Evolutionary conservation across 1,140 invertebrate genomes (phyloP), one percentile per base, ranked within the genome.

Genomic region (Hylaeus volcanicus): DNA sequence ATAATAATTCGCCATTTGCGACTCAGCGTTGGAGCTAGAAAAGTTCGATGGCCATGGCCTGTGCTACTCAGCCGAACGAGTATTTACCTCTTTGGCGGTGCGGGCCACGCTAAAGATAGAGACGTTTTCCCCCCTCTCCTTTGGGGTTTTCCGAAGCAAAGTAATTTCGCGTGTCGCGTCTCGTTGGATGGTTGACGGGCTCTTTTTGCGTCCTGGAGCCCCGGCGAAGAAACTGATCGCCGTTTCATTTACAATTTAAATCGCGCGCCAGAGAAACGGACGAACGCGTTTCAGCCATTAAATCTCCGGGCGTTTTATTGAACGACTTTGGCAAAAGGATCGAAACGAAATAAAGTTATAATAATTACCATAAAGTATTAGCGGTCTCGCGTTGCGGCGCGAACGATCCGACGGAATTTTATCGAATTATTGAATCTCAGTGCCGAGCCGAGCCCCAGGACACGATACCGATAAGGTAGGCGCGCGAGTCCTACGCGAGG

Each of bases 231-330:
- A 77, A 70, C 60, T 51, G 75, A 71, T 71, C 68, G 60, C 43
- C 41, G 71, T 74, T 79, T 79, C 77, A 79, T 79, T 79, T 79
- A 65, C 60, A 79, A 79, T 79, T 79, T 74, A 79, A 79, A 79
- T 79, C 39, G 76, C 41, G 3, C 51, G 53, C 69, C 45, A 66
- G 26, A 74, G 61, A 74, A 79, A 73, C 65, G 51, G 5, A 65
- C 51, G 61, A 58, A 78, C 75, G 68, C 68, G 75, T 78, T 61
- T 71, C 75, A 11, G 58, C 45, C 48, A 43, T 71, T 79, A 79
- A 79, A 73, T 74, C 61, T 15, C 55, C 14, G 55, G 3, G 1
- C 1, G 9, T 76, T 76, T 76, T 71, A 61, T 78, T 0, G 11
- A 26, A 53, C 56, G 41, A 6, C 45, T 26, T 3, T 8, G 61